A percentile compares a stretch with the other conserved stretches of the same genome.
Conservation (phyloP, 1,140 invertebrate genomes). For the Meteorus sp. region DNA sequence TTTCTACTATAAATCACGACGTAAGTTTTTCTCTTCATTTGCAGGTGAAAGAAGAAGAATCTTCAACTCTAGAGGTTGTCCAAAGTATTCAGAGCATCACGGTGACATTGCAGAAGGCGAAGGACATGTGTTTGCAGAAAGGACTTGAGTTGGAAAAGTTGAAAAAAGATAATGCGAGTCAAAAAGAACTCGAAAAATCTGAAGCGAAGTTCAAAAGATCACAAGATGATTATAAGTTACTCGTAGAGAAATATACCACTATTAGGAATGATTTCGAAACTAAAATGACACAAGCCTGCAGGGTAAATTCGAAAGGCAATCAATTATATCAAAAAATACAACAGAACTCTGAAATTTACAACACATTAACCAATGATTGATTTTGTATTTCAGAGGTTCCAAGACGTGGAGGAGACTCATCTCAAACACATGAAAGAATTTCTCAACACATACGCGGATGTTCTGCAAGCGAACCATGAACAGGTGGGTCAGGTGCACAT, state of each 20-base stretch:
- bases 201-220: slow-evolving; percentile 90
- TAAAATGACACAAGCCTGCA: slow-evolving; percentile 92
- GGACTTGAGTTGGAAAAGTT: slow-evolving; percentile 85
- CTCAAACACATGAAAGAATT: slow-evolving; percentile 95
- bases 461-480: slow-evolving; percentile 86
- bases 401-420: slow-evolving; percentile 91
- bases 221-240: slow-evolving; percentile 87
- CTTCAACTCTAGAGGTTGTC: slow-evolving; percentile 85
- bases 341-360: too few relatives aligned
- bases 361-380: too few relatives aligned
- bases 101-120: slow-evolving; percentile 82
- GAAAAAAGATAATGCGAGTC: slow-evolving; percentile 85
- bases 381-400: slow-evolving; percentile 79
- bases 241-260: slow-evolving; percentile 86
- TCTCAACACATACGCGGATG: slow-evolving; percentile 83
- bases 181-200: slow-evolving; percentile 90
- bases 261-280: slow-evolving; percentile 91
- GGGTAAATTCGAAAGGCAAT: slow-evolving; percentile 57
- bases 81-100: slow-evolving; percentile 87
- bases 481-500: slow-evolving; percentile 86
- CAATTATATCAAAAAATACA: not conserved
- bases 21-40: too few relatives aligned
- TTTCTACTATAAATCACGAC: too few relatives aligned
- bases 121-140: slow-evolving; percentile 84
- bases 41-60: slow-evolving; percentile 91